Base-by-base conservation (phyloP, 2,888 invertebrate genomes). In the Athrips mouffetella region DNA sequence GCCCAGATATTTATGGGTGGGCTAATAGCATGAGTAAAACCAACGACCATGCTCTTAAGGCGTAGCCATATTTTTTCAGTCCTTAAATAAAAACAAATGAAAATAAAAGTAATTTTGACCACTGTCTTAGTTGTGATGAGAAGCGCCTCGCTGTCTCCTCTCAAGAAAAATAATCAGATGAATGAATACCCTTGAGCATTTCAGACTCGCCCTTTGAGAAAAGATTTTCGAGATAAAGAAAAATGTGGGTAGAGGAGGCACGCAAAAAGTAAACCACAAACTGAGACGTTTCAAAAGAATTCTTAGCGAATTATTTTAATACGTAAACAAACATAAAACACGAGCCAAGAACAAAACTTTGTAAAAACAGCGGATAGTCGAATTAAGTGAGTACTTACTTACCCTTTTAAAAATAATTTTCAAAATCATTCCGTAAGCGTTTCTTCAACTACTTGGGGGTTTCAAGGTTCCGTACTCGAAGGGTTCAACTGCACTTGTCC, bases 1-100 rank as follows among this genome's bases (percentile, higher is more conserved):
- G 71, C 73, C 76, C 80, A 77, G 76, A 84, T 85, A 86, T 87
- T 86, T 87, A 87, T 83, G 73, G 81, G 71, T 70, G 71, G 80
- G 76, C 80, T 84, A 81, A 80, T 80, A 78, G 78, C 75, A 73
- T 64, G 76, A 76, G 73, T 72, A 78, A 80, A 78, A 73, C 71
- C 70, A 65, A 61, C 72, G 69, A 67, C 72, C 67, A 67, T 64
- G 64, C 67, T 68, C 62, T 64, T 65, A 61, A 60, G 61, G 63
- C 67, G 66, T 70, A 61, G 58, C 64, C 57, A n/a, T n/a, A n/a
- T n/a, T n/a, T n/a, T n/a, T n/a, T n/a, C n/a, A n/a, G n/a, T n/a
- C n/a, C n/a, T n/a, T n/a, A n/a, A n/a, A n/a, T n/a, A n/a, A n/a
- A n/a, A n/a, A n/a, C n/a, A n/a, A n/a, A n/a, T n/a, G n/a, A n/a